phyloP scores from a whole-genome alignment of 2,888 invertebrate species.

The Drosophila algonquin region DNA sequence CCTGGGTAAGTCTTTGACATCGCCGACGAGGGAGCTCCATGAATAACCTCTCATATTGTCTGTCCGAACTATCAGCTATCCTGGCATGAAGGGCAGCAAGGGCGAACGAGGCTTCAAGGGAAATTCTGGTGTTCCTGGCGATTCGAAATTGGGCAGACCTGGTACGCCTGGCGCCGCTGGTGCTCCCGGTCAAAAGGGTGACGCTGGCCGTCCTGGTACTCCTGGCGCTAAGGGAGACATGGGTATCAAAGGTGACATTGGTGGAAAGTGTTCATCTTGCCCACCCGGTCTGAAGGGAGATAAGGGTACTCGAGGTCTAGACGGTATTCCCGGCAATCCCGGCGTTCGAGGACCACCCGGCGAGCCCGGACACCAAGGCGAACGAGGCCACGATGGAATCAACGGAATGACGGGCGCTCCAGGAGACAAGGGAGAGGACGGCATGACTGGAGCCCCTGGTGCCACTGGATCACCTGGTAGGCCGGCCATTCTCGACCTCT shows the following conservation, averaged over 20 bases:
- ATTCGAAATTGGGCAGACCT: conserved; percentile 91
- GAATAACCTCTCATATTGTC: background rate
- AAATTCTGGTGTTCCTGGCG: conserved; percentile 90
- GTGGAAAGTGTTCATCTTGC: conserved; percentile 92
- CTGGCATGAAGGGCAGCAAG: conserved; percentile 89
- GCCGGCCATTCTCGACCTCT: conserved; percentile 85
- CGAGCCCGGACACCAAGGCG: conserved; percentile 88
- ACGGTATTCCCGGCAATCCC: conserved; percentile 88
- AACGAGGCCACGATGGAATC: conserved; percentile 88
- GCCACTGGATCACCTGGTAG: conserved; percentile 88
- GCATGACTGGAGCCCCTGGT: conserved; percentile 86
- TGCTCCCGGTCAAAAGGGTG: conserved; percentile 88
- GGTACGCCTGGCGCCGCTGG: conserved; percentile 90
- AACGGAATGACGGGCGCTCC: conserved; percentile 85
- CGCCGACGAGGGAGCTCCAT: background rate
- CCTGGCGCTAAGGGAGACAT: conserved; percentile 87
- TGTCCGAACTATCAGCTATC: conserved; percentile 52
- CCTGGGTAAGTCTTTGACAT: conserved; percentile 85
- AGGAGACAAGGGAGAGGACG: conserved; percentile 84
- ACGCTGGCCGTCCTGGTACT: conserved; percentile 88
- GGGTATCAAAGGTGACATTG: conserved; percentile 91
- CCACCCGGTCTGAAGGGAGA: conserved; percentile 89
- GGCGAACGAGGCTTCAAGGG: conserved; percentile 92
- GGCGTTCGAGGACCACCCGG: conserved; percentile 92
- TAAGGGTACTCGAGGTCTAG: conserved; percentile 90